Percentiles rank a stretch among this genome's conserved stretches.
Evolutionary conservation across 2,888 invertebrate genomes (phyloP).

Genomic region (Patella caerulea): DNA sequence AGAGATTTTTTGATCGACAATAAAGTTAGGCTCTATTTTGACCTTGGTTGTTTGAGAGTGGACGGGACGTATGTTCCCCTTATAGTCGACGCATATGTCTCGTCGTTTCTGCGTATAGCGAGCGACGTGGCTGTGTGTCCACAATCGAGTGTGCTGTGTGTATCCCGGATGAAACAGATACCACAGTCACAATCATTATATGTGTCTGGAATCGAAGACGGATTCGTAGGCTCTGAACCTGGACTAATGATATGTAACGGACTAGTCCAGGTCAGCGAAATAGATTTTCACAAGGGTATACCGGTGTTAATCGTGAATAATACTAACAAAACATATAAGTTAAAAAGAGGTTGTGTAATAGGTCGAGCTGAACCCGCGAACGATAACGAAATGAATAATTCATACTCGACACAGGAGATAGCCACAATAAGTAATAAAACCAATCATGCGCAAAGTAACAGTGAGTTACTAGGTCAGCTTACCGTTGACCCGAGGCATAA

Average conservation of each 20-base stretch:
- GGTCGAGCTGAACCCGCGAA: not conserved
- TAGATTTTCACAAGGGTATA: not conserved
- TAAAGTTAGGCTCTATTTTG: not conserved
- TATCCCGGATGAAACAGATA: too few species aligned
- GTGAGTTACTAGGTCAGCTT: not conserved
- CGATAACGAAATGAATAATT: not conserved
- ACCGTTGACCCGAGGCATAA: not conserved
- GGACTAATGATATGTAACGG: not conserved
- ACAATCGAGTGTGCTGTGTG: too few species aligned
- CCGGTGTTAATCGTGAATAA: not conserved
- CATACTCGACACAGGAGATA: not conserved
- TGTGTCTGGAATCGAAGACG: too few species aligned
- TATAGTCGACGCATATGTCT: not conserved
- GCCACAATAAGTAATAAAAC: not conserved
- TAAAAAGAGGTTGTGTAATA: slow-evolving; percentile 12
- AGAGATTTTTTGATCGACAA: not conserved
- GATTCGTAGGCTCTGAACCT: not conserved
- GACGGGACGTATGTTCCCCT: not conserved
- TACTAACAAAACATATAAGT: not conserved
- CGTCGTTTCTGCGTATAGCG: not conserved
- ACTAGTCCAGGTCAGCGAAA: not conserved
- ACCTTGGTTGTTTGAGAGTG: not conserved
- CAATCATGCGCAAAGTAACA: not conserved
- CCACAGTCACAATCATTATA: too few species aligned
- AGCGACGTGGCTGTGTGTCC: too few species aligned